Percentiles rank a stretch among this genome's conserved stretches.
Conservation (phyloP, 2,113 vertebrate genomes). For the Neogobius melanostomus region DNA sequence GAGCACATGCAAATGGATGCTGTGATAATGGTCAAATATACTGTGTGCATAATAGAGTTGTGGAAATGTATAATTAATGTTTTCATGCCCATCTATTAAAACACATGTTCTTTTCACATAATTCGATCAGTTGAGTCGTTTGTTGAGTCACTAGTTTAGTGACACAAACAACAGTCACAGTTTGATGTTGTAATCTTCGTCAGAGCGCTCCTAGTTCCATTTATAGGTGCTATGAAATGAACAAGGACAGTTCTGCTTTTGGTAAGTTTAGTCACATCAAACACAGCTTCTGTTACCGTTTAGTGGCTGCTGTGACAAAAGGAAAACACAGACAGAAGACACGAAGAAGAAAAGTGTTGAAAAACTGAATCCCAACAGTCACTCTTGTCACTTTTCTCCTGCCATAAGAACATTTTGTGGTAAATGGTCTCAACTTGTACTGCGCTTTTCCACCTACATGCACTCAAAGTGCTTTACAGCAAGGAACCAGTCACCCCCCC, state of each 20-base stretch:
- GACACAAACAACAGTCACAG: neutral
- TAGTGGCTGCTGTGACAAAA: neutral
- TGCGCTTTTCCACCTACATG: too few species aligned
- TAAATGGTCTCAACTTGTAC: too few species aligned
- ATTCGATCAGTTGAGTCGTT: too few species aligned
- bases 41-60: neutral
- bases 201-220: neutral
- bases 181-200: neutral
- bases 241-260: neutral
- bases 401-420: too few species aligned
- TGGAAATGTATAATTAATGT: too few species aligned
- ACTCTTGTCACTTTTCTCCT: too few species aligned
- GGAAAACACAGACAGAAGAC: neutral
- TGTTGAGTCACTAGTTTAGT: too few species aligned
- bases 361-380: neutral
- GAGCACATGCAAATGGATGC: conserved; percentile 58
- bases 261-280: neutral
- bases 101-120: too few species aligned
- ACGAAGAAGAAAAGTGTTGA: neutral
- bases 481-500: too few species aligned
- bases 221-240: neutral
- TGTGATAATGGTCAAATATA: conserved; percentile 19
- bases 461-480: too few species aligned
- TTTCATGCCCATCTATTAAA: too few species aligned
- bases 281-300: neutral